These are phyloP conservation scores for Bemisia tabaci DNA, from an alignment of 1,140 invertebrate species.

Conservation along the genomic window DNA sequence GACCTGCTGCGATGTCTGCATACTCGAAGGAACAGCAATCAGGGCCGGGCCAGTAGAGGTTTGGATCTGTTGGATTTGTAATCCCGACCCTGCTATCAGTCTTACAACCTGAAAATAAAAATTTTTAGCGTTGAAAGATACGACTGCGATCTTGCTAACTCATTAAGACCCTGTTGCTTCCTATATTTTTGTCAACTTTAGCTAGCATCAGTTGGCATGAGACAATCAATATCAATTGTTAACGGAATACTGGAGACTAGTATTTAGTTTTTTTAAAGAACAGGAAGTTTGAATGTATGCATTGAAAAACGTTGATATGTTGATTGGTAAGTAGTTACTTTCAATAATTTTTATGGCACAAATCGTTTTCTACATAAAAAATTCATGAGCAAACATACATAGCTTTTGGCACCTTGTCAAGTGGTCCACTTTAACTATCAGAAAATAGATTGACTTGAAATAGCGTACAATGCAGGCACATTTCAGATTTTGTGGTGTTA, in stretches of 20 bases:
- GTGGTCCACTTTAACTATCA: too few species aligned
- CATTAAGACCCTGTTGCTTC: not conserved
- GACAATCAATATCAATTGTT: not conserved
- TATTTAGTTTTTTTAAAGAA: too few species aligned
- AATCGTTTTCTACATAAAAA: too few species aligned
- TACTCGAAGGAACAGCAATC: conserved; percentile 28
- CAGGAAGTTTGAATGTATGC: too few species aligned
- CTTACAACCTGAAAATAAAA: conserved; percentile 22
- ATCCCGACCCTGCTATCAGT: conserved; percentile 27
- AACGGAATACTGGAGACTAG: not conserved
- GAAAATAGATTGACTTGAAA: too few species aligned
- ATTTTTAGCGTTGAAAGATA: conserved; percentile 6
- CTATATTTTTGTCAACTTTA: not conserved
- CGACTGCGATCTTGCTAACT: not conserved
- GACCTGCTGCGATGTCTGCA: conserved; percentile 14
- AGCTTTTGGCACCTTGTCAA: too few species aligned
- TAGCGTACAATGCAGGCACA: too few species aligned
- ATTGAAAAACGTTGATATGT: too few species aligned
- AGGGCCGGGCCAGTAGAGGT: conserved; percentile 35
- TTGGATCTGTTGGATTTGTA: conserved; percentile 36
- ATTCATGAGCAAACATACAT: too few species aligned
- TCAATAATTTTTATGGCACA: too few species aligned
- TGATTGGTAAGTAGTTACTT: too few species aligned
- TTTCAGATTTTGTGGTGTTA: too few species aligned
- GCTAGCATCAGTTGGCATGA: not conserved